Percentiles rank a stretch among this genome's conserved stretches.
Conservation (phyloP, 2,113 vertebrate genomes). For the Alaudala cheleensis region DNA sequence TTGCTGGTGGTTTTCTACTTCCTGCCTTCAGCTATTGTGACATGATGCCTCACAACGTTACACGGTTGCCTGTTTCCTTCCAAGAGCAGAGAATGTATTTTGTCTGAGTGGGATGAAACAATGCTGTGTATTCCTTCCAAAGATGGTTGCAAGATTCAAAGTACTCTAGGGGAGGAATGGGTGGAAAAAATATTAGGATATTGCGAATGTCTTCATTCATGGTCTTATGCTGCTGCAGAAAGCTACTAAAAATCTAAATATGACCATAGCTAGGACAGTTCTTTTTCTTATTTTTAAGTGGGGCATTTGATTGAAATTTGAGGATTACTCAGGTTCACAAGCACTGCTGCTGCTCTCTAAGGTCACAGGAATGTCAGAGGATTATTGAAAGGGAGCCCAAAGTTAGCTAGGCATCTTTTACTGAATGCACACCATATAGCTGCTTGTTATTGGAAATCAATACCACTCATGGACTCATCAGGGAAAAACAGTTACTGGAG, state of each 20-base stretch:
- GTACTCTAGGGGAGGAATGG: neutral
- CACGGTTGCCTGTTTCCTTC: neutral
- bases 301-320: neutral
- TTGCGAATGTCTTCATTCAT: neutral
- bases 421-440: conserved; percentile 31
- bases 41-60: neutral
- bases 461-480: conserved; percentile 27
- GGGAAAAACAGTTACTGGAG: conserved; percentile 41
- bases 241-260: neutral
- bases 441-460: conserved; percentile 62
- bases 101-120: conserved; percentile 10
- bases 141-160: neutral
- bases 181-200: neutral
- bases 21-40: neutral
- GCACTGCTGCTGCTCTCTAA: conserved; percentile 2
- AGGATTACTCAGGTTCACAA: neutral
- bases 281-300: neutral
- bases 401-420: conserved; percentile 34
- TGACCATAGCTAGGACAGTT: neutral
- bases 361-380: conserved; percentile 50
- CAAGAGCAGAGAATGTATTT: neutral
- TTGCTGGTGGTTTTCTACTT: neutral
- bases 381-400: conserved; percentile 47
- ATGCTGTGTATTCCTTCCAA: neutral
- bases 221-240: neutral